Conservation (phyloP, 2,888 invertebrate species). For the Miltochrista miniata region DNA sequence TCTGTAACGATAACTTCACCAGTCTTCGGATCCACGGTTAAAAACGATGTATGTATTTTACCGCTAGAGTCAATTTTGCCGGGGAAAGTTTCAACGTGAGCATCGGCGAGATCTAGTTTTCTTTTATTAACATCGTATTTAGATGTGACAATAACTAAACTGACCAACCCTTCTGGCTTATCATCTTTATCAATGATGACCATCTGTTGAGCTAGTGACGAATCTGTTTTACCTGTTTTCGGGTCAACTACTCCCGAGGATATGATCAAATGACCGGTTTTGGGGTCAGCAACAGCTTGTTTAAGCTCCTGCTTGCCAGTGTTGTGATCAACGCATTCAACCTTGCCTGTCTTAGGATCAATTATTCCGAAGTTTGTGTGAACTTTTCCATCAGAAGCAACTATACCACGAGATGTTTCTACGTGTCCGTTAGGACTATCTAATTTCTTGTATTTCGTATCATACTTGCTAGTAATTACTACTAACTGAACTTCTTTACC, state of each 20-base stretch:
- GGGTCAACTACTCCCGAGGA: constrained; percentile 83
- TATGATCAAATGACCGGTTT: constrained; percentile 81
- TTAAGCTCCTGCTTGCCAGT: constrained; percentile 83
- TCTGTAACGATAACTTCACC: constrained; percentile 82
- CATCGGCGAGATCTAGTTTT: constrained; percentile 71
- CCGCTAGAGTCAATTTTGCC: constrained; percentile 64
- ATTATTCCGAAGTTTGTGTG: constrained; percentile 81
- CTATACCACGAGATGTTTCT: constrained; percentile 75
- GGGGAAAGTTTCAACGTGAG: constrained; percentile 60
- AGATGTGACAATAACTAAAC: constrained; percentile 78
- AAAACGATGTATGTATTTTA: constrained; percentile 81
- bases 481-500: constrained; percentile 80
- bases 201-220: constrained; percentile 78
- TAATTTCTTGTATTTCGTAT: constrained; percentile 79
- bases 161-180: constrained; percentile 61
- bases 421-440: constrained; percentile 80
- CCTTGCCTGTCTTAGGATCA: constrained; percentile 82
- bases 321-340: constrained; percentile 80
- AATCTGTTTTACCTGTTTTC: constrained; percentile 81
- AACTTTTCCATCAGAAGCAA: constrained; percentile 67
- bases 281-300: constrained; percentile 82
- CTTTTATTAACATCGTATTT: constrained; percentile 79
- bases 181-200: constrained; percentile 68
- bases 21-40: constrained; percentile 79
- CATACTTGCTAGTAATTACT: constrained; percentile 82